Conservation (phyloP, 2,113 vertebrate species). For the Phrynosoma blainvillii region DNA sequence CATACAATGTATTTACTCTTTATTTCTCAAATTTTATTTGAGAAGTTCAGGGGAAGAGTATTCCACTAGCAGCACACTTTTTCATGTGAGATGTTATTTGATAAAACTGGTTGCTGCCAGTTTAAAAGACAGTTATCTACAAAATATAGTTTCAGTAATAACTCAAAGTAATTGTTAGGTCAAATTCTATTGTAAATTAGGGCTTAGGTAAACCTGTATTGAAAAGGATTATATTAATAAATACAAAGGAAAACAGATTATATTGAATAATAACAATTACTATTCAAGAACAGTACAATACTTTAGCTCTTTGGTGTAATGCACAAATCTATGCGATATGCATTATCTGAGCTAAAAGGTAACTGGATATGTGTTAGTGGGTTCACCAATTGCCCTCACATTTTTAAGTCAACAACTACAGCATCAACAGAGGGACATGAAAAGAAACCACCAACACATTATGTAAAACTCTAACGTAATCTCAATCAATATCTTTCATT, state of each 20-base stretch:
- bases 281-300: constrained; percentile 14
- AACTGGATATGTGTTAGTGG: no score
- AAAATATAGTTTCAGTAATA: constrained; percentile 16
- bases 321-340: no score
- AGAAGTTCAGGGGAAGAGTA: constrained; percentile 15
- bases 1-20: background rate
- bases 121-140: background rate
- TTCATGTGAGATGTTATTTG: constrained; percentile 10
- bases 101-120: constrained; percentile 37
- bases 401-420: background rate
- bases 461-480: background rate
- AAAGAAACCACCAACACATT: background rate
- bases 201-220: no score
- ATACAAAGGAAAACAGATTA: no score
- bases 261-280: constrained; percentile 13
- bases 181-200: no score
- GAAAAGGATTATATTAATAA: no score
- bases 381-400: background rate
- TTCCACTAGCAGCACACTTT: constrained; percentile 24
- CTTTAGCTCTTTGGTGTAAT: no score
- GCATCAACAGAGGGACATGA: background rate
- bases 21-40: background rate
- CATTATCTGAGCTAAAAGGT: no score
- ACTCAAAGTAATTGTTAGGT: no score
- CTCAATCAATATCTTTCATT: background rate